Percentiles rank a stretch among this genome's conserved stretches.
phyloP scores from a whole-genome alignment of 2,797 vertebrate species.

The Scolopax rusticola region DNA sequence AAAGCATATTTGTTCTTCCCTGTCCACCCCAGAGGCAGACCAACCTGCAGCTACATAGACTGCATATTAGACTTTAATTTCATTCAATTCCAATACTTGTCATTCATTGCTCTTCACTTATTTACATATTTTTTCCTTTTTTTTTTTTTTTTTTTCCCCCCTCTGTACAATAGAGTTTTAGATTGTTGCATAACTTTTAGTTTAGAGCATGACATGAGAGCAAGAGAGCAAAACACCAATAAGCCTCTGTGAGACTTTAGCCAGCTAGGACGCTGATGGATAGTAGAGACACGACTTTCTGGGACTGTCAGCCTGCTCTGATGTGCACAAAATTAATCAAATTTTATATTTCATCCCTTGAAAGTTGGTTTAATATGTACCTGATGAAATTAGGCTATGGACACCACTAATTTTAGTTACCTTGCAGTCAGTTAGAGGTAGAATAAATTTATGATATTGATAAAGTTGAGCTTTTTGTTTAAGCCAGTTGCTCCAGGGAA shows the following conservation, averaged over 20 bases:
- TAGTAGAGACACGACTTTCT: not conserved
- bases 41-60: not conserved
- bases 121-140: too few species aligned
- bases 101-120: not conserved
- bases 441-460: not conserved
- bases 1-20: not conserved
- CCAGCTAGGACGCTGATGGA: not conserved
- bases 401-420: not conserved
- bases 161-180: not conserved
- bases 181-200: not conserved
- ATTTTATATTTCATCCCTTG: not conserved
- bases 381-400: not conserved
- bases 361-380: not conserved
- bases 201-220: not conserved
- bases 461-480: constrained; percentile 5
- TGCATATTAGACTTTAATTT: not conserved
- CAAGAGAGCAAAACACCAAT: not conserved
- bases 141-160: not conserved
- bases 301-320: not conserved
- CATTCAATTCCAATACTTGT: not conserved
- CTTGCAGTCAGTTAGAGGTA: not conserved
- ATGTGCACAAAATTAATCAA: not conserved
- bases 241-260: not conserved
- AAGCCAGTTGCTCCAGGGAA: not conserved
- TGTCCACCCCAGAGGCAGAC: not conserved